Percentiles rank a stretch among this genome's conserved stretches.
phyloP scores from a whole-genome alignment of 1,140 invertebrate species.

The Lordiphosa collinella region DNA sequence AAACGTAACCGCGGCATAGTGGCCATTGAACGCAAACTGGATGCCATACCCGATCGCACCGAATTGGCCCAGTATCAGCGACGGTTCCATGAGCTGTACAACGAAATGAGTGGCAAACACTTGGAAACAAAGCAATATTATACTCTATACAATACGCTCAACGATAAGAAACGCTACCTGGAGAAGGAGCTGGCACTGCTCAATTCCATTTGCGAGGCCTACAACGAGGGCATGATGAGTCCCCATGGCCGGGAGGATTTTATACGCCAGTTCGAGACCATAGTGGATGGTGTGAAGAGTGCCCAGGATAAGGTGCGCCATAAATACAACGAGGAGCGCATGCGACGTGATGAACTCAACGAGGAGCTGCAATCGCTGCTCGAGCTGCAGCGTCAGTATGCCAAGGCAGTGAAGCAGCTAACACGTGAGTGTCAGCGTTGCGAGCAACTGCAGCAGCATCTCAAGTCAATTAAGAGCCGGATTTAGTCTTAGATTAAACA shows the following conservation, averaged over 20 bases:
- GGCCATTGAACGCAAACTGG: conserved; percentile 88
- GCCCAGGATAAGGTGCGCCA: conserved; percentile 88
- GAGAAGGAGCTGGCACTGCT: conserved; percentile 94
- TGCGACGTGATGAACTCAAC: conserved; percentile 86
- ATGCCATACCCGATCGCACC: conserved; percentile 94
- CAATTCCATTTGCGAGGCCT: conserved; percentile 97
- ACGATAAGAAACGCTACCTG: conserved; percentile 95
- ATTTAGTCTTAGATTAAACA: conserved; percentile 20
- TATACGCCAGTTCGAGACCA: conserved; percentile 91
- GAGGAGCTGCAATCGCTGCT: conserved; percentile 86
- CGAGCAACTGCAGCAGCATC: conserved; percentile 81
- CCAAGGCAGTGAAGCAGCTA: conserved; percentile 90
- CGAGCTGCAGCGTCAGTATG: conserved; percentile 91
- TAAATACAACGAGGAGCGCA: conserved; percentile 86
- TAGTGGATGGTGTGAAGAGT: conserved; percentile 90
- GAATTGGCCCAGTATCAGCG: conserved; percentile 97
- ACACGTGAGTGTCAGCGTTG: conserved; percentile 86
- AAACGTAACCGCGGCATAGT: conserved; percentile 92
- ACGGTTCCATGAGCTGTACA: conserved; percentile 97
- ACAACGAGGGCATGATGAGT: conserved; percentile 88
- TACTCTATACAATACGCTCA: conserved; percentile 96
- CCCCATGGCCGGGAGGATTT: conserved; percentile 89
- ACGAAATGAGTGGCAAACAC: conserved; percentile 96
- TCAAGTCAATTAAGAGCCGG: conserved; percentile 67
- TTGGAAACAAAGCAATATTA: conserved; percentile 98